A percentile compares a stretch with the other conserved stretches of the same genome.
phyloP scores from a whole-genome alignment of 2,888 invertebrate species.

The Fragum sueziense region DNA sequence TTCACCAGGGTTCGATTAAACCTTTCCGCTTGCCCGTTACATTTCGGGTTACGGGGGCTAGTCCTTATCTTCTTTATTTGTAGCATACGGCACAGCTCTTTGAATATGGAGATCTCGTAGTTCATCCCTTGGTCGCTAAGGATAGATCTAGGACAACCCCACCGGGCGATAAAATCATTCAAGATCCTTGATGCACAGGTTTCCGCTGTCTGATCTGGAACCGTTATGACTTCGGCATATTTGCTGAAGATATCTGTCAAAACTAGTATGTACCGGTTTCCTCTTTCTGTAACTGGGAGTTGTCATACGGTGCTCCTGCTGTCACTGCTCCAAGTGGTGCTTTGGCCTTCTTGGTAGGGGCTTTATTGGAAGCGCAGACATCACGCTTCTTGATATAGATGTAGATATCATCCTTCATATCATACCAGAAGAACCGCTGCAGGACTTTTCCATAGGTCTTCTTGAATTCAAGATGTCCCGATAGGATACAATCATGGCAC shows the following conservation, averaged over 20 bases:
- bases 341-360: slow-evolving; percentile 25
- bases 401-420: slow-evolving; percentile 27
- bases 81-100: slow-evolving; percentile 23
- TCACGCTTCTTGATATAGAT: slow-evolving; percentile 18
- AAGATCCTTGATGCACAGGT: slow-evolving; percentile 21
- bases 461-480: slow-evolving; percentile 10
- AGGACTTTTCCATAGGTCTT: not conserved
- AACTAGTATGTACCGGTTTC: slow-evolving; percentile 15
- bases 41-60: slow-evolving; percentile 42
- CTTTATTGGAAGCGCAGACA: slow-evolving; percentile 30
- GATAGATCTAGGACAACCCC: slow-evolving; percentile 33
- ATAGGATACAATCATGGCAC: not conserved
- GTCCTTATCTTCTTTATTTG: slow-evolving; percentile 45
- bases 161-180: slow-evolving; percentile 33
- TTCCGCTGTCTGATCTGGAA: slow-evolving; percentile 4
- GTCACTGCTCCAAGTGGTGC: slow-evolving; percentile 24
- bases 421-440: slow-evolving; percentile 9
- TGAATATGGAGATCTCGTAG: slow-evolving; percentile 39
- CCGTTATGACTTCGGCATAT: slow-evolving; percentile 19
- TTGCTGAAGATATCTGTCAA: slow-evolving; percentile 20
- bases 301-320: slow-evolving; percentile 29
- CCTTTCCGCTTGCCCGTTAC: slow-evolving; percentile 51
- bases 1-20: slow-evolving; percentile 45
- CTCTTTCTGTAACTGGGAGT: slow-evolving; percentile 11
- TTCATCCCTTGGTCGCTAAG: slow-evolving; percentile 42